These are phyloP conservation scores for Sinocyclocheilus maitianheensis DNA, from an alignment of 2,113 vertebrate genomes.

Conservation along the genomic window DNA sequence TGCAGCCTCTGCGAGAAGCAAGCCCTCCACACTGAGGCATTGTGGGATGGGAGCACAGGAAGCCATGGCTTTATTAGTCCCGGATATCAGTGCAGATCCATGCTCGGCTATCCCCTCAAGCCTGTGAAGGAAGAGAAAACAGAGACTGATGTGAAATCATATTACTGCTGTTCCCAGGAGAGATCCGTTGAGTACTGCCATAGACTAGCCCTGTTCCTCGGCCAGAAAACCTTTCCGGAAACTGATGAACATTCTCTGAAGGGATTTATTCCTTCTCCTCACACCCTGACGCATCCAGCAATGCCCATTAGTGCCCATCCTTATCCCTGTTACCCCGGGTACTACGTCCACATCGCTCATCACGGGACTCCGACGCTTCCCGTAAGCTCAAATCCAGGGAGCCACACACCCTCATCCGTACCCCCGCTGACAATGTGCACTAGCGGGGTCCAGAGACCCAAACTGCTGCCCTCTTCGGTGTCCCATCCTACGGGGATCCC, in stretches of 20 bases:
- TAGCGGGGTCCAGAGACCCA: conserved; percentile 76
- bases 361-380: conserved; percentile 59
- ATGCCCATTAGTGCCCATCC: conserved; percentile 72
- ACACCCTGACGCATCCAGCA: conserved; percentile 66
- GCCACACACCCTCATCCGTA: conserved; percentile 72
- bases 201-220: conserved; percentile 90
- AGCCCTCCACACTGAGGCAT: conserved; percentile 63
- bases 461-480: conserved; percentile 79
- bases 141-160: conserved; percentile 75
- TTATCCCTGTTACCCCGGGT: conserved; percentile 83
- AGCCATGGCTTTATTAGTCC: conserved; percentile 65
- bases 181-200: conserved; percentile 84
- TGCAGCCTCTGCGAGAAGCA: conserved; percentile 83
- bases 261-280: conserved; percentile 78
- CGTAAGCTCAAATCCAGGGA: conserved; percentile 50
- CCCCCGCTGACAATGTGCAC: conserved; percentile 76
- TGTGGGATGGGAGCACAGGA: conserved; percentile 65
- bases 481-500: conserved; percentile 82
- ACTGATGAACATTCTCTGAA: conserved; percentile 71
- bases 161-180: conserved; percentile 81
- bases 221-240: conserved; percentile 74
- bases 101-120: conserved; percentile 72
- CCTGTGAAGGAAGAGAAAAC: conserved; percentile 77
- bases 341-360: conserved; percentile 78
- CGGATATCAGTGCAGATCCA: conserved; percentile 65